Conservation (phyloP, 2,888 invertebrate genomes). For the Tenthredo scrophulariae region DNA sequence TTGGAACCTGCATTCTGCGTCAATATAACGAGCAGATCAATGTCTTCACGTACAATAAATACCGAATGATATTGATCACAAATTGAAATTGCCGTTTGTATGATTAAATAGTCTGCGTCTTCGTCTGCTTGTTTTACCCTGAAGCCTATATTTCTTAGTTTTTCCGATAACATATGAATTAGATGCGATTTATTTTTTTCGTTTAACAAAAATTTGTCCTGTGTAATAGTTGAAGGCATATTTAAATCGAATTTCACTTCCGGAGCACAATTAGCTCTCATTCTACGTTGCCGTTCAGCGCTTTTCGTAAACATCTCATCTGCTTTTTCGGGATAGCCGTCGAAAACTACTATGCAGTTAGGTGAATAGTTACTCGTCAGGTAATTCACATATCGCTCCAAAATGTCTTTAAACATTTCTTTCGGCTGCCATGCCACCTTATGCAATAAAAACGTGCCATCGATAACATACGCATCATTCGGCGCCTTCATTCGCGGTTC, state of each 20-base stretch:
- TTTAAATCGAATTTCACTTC: conserved; percentile 61
- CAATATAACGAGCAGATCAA: conserved; percentile 64
- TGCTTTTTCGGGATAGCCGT: background rate
- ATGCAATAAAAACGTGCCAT: conserved; percentile 55
- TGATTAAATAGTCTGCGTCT: conserved; percentile 65
- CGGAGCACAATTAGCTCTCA: conserved; percentile 17
- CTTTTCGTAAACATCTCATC: background rate
- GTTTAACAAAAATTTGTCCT: conserved; percentile 2
- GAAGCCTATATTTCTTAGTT: conserved; percentile 67
- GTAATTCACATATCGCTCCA: conserved; percentile 42
- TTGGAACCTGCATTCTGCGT: conserved; percentile 61
- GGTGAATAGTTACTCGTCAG: conserved; percentile 36
- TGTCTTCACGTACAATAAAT: conserved; percentile 68
- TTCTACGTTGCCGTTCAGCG: conserved; percentile 16
- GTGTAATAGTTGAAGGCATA: conserved; percentile 54
- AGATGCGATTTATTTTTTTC: conserved; percentile 61
- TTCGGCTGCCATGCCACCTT: conserved; percentile 53
- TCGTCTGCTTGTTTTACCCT: conserved; percentile 66
- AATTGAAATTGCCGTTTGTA: conserved; percentile 63
- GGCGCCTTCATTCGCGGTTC: background rate
- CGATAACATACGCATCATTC: conserved; percentile 40
- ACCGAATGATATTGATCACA: conserved; percentile 58
- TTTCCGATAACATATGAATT: conserved; percentile 64
- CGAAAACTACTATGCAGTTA: conserved; percentile 48
- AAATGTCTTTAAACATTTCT: conserved; percentile 50